A percentile compares a stretch with the other conserved stretches of the same genome.
Evolutionary conservation across 2,113 vertebrate genomes (phyloP).

Genomic region (Oryzias javanicus): DNA sequence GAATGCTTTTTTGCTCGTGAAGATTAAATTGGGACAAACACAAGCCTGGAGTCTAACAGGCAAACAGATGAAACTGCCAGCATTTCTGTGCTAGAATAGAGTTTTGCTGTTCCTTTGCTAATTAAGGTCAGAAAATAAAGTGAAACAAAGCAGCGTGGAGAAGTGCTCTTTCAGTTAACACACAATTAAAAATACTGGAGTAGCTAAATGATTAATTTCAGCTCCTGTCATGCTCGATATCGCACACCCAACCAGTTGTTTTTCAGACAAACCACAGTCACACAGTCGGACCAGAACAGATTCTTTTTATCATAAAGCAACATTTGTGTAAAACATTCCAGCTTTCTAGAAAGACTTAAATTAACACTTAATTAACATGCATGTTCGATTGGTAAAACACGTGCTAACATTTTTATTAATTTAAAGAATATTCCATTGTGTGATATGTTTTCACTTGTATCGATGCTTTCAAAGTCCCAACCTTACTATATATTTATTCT

Average conservation of each 20-base stretch:
- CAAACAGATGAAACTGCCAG: slow-evolving; percentile 6
- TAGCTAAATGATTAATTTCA: slow-evolving; percentile 10
- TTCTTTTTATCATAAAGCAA: slow-evolving; percentile 46
- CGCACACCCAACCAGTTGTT: slow-evolving; percentile 1
- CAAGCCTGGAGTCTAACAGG: slow-evolving; percentile 2
- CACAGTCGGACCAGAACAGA: slow-evolving; percentile 64
- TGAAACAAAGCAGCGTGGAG: no score
- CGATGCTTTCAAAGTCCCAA: no score
- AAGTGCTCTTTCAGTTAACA: no score
- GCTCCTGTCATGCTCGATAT: slow-evolving; percentile 7
- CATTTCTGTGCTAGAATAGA: slow-evolving; percentile 4
- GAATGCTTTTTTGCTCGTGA: slow-evolving; percentile 8
- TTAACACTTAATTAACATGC: no score
- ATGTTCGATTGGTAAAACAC: no score
- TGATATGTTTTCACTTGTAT: no score
- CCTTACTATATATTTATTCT: no score
- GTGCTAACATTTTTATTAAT: no score
- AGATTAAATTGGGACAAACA: slow-evolving; percentile 12
- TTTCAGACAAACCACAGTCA: slow-evolving; percentile 55
- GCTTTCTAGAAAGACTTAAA: no score
- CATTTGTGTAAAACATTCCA: slow-evolving; percentile 19
- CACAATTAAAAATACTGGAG: neutral
- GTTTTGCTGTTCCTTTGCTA: no score
- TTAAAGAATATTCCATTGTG: no score
- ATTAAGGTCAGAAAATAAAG: no score